Evolutionary conservation across 2,113 vertebrate genomes (phyloP).

Genomic region (Chamaetylas fuelleborni): DNA sequence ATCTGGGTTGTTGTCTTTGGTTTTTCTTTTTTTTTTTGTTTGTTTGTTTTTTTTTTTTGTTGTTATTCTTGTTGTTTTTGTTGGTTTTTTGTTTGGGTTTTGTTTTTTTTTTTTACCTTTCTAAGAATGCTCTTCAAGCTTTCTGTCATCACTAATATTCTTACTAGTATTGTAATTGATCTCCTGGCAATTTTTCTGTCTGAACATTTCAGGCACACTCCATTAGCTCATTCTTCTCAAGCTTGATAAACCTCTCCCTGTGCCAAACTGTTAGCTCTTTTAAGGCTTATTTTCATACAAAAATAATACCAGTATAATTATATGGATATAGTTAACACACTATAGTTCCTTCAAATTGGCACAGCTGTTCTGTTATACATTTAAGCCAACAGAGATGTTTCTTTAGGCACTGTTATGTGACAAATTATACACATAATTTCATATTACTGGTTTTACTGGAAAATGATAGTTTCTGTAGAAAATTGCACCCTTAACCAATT

Average conservation of each 20-base stretch:
- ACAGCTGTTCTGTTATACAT: background rate
- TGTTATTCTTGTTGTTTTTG: too few relatives aligned
- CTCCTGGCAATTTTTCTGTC: background rate
- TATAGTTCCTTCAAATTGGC: background rate
- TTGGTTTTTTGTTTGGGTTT: too few relatives aligned
- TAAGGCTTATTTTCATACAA: background rate
- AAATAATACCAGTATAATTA: slow-evolving; percentile 3
- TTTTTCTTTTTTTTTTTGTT: background rate
- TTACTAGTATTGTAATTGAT: background rate
- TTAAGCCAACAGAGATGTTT: background rate
- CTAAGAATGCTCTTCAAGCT: background rate
- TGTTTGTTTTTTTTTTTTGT: background rate
- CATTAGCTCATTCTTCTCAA: background rate
- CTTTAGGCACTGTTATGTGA: background rate
- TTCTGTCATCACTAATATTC: background rate
- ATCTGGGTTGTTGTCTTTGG: accelerated
- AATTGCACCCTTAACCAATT: background rate
- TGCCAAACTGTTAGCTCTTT: background rate
- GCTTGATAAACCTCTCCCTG: background rate
- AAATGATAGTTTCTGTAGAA: background rate
- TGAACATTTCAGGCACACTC: background rate
- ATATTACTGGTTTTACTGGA: background rate
- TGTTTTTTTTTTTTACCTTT: background rate
- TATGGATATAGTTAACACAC: background rate
- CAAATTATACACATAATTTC: background rate